Evolutionary conservation across 2,113 vertebrate species (phyloP).

Genomic region (Cheilinus undulatus): DNA sequence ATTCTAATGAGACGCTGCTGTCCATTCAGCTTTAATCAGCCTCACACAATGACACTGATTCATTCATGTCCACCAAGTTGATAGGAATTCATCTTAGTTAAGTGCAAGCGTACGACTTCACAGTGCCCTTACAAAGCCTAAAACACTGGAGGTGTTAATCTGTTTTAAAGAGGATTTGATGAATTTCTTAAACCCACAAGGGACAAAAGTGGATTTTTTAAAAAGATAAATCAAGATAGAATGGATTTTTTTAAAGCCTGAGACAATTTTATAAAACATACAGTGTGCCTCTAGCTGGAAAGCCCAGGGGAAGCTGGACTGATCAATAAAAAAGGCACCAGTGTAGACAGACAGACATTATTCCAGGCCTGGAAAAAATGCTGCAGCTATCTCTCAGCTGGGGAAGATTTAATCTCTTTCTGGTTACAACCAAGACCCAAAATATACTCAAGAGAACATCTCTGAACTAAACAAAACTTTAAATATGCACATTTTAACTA

Average conservation of each 20-base stretch:
- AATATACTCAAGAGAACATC: neutral
- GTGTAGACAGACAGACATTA: neutral
- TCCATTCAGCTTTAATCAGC: constrained; percentile 72
- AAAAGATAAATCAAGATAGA: constrained; percentile 18
- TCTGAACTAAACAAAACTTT: constrained; percentile 11
- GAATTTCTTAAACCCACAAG: neutral
- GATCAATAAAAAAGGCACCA: constrained; percentile 35
- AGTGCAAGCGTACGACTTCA: neutral
- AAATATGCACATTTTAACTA: constrained; percentile 6
- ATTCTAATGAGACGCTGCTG: constrained; percentile 55
- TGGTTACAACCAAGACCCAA: constrained; percentile 2
- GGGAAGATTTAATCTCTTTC: constrained; percentile 21
- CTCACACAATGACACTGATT: constrained; percentile 51
- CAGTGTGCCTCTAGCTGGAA: constrained; percentile 9
- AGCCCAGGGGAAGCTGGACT: constrained; percentile 1
- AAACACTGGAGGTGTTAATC: constrained; percentile 24
- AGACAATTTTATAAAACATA: constrained; percentile 14
- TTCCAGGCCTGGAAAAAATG: constrained; percentile 26
- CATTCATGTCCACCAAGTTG: constrained; percentile 40
- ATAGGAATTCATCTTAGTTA: constrained; percentile 44
- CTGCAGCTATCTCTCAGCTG: constrained; percentile 19
- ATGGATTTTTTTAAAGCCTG: constrained; percentile 4
- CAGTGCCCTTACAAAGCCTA: constrained; percentile 6
- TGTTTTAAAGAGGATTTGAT: constrained; percentile 26
- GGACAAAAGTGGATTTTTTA: constrained; percentile 22